Conservation (phyloP, 35 echinoderm and acorn worm genomes). For the Diadema setosum region DNA sequence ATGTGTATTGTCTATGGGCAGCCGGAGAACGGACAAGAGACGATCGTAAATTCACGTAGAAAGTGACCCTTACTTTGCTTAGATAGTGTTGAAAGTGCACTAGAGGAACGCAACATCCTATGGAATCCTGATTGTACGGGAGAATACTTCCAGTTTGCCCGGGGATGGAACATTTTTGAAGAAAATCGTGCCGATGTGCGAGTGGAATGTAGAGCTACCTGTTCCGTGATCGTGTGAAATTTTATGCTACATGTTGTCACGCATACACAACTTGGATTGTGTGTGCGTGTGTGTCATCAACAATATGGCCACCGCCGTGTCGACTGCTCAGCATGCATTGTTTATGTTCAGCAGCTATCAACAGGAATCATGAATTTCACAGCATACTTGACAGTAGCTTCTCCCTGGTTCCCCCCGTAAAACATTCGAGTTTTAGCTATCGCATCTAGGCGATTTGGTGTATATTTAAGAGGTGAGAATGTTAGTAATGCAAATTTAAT, state of each 20-base stretch:
- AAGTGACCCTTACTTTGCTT: too few species aligned
- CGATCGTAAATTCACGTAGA: not conserved
- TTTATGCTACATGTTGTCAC: not conserved
- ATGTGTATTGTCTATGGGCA: not conserved
- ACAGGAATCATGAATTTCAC: not conserved
- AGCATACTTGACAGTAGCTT: not conserved
- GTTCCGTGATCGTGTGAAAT: not conserved
- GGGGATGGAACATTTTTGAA: not conserved
- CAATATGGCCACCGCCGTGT: conserved; percentile 16
- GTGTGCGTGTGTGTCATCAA: conserved; percentile 9
- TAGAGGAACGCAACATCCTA: not conserved
- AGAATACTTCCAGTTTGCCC: not conserved
- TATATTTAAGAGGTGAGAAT: too few species aligned
- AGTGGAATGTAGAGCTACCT: conserved; percentile 6
- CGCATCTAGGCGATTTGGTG: too few species aligned
- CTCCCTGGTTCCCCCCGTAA: conserved; percentile 26
- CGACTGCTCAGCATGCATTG: not conserved
- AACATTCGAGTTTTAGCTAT: too few species aligned
- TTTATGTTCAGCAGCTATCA: conserved; percentile 1
- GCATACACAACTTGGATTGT: conserved; percentile 2
- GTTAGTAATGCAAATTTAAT: too few species aligned
- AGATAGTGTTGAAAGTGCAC: too few species aligned
- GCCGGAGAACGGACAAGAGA: not conserved
- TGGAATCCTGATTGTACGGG: not conserved
- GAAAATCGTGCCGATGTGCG: not conserved